A percentile compares a stretch with the other conserved stretches of the same genome.
These are phyloP conservation scores for Rhizomys pruinosus DNA, from an alignment of 2,113 vertebrate species.

Conservation along the genomic window DNA sequence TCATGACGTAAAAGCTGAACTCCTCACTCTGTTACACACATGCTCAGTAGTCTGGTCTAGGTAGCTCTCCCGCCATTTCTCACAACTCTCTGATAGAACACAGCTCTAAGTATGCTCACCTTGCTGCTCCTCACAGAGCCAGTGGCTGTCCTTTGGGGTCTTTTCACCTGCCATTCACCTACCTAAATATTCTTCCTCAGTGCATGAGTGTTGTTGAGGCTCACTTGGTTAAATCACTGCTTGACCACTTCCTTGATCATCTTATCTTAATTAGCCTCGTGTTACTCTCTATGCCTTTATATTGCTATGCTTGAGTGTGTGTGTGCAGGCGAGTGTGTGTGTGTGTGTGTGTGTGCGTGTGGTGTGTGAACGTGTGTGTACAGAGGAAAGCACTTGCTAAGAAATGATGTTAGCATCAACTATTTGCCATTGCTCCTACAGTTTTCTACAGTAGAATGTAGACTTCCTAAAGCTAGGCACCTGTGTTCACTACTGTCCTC, in stretches of 20 bases:
- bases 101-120: not conserved
- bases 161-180: not conserved
- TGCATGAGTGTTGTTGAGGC: not conserved
- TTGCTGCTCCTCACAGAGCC: not conserved
- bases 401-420: too few species aligned
- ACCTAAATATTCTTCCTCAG: not conserved
- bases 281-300: not conserved
- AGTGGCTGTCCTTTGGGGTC: not conserved
- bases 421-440: not conserved
- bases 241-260: not conserved
- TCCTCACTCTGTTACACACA: not conserved
- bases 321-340: not conserved
- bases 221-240: not conserved
- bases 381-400: not conserved
- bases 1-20: not conserved
- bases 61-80: not conserved
- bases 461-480: not conserved
- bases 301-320: not conserved
- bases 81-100: not conserved
- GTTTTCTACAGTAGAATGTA: not conserved
- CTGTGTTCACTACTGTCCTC: not conserved
- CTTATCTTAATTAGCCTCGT: not conserved
- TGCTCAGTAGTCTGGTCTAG: not conserved
- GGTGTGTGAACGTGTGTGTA: too few species aligned
- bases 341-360: too few species aligned